Percentiles rank a stretch among this genome's conserved stretches.
phyloP scores from a whole-genome alignment of 2,888 invertebrate genomes.

The Andrena camellia region DNA sequence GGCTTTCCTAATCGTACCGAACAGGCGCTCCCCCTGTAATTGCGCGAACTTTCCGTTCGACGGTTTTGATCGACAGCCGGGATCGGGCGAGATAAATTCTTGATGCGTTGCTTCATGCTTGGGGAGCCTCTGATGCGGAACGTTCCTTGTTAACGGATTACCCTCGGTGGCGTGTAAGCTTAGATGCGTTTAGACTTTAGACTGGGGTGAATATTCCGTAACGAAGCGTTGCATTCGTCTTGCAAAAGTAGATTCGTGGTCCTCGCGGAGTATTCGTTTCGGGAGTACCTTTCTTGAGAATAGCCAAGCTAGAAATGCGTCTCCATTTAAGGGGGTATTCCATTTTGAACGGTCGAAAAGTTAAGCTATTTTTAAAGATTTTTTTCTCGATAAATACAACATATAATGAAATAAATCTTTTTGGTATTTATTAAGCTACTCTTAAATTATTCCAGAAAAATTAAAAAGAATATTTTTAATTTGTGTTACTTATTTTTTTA shows the following conservation, averaged over 20 bases:
- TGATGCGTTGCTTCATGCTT: conserved; percentile 17
- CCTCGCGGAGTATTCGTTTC: not conserved
- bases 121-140: not conserved
- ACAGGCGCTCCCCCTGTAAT: conserved; percentile 38
- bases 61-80: conserved; percentile 19
- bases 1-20: conserved; percentile 50
- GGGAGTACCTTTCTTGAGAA: not conserved
- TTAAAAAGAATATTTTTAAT: too few relatives aligned
- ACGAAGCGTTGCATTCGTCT: not conserved
- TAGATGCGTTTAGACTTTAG: not conserved
- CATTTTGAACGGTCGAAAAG: too few relatives aligned
- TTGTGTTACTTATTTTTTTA: too few relatives aligned
- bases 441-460: too few relatives aligned
- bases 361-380: too few relatives aligned
- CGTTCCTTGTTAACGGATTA: not conserved
- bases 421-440: too few relatives aligned
- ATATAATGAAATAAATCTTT: too few relatives aligned
- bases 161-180: not conserved
- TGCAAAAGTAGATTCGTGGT: not conserved
- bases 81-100: conserved; percentile 41
- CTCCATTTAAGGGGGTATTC: too few relatives aligned
- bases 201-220: not conserved
- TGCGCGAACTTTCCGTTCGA: conserved; percentile 30
- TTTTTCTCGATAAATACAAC: too few relatives aligned
- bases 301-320: too few relatives aligned